Evolutionary conservation across 2,113 vertebrate species (phyloP).

Genomic region (Lethenteron camtschaticum): DNA sequence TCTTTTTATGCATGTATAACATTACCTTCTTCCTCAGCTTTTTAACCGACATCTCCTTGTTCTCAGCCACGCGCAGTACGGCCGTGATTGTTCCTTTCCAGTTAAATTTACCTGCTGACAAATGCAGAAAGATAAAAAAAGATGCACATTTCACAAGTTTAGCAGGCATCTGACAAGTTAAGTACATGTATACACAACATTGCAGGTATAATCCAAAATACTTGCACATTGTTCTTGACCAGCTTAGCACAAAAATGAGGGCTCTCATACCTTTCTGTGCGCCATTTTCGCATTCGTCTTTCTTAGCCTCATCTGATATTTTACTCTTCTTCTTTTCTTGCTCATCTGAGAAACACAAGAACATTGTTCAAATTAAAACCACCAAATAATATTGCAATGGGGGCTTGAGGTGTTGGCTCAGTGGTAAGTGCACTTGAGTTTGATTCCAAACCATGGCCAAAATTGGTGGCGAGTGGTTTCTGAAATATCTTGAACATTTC

Average conservation of each 20-base stretch:
- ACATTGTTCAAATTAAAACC: neutral
- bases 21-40: constrained; percentile 76
- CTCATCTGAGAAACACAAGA: constrained; percentile 6
- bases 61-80: constrained; percentile 41
- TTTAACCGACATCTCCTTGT: constrained; percentile 59
- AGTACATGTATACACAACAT: neutral
- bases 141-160: neutral
- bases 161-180: neutral
- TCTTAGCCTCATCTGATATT: neutral
- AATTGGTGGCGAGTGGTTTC: neutral
- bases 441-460: neutral
- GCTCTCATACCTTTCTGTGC: constrained; percentile 17
- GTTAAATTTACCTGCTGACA: constrained; percentile 58
- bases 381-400: neutral
- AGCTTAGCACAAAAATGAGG: neutral
- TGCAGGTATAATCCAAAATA: neutral
- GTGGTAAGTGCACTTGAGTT: neutral
- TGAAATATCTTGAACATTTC: too few species aligned
- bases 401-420: neutral
- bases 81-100: constrained; percentile 88
- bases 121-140: constrained; percentile 5
- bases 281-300: constrained; percentile 8
- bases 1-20: too few species aligned
- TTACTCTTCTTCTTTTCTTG: constrained; percentile 8
- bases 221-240: neutral